Evolutionary conservation across 2,888 invertebrate genomes (phyloP), one percentile per base, ranked within the genome.

Genomic region (Physocephala rufipes): DNA sequence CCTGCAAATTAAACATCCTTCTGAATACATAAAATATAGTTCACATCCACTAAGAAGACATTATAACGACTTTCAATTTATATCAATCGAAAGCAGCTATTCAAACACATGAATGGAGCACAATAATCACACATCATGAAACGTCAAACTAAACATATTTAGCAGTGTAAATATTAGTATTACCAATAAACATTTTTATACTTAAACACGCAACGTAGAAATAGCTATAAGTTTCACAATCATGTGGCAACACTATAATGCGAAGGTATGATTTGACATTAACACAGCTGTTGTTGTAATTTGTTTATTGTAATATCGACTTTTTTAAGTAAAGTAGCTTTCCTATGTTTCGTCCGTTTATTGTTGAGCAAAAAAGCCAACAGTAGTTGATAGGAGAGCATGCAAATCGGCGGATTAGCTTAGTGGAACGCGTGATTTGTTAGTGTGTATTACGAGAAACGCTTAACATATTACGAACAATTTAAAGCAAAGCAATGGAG

Each of bases 341-440:
- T 49, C 26, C n/a, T 30, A 19, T 28, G 13, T 51, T 66, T 13
- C 13, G 15, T 43, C 7, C 2, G 12, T 19, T 24, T 1, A 21
- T 16, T 53, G 51, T 36, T 24, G 26, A 19, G 36, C 24, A 51
- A 26, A 7, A 51, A 66, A 55, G 21, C 21, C 21, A 21, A n/a
- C 43, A 30, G 21, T 53, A 24, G 43, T 28, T 36, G 66, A 28
- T 55, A 36, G 24, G 24, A 30, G 36, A 36, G 36, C 36, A 66
- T 43, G 55, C 36, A 43, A 24, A 55, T 36, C 15, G 66, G 30
- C 7, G 43, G 62, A 26, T 15, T 16, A 55, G 30, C 36, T 36
- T 65, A 49, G 28, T 30, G 16, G 19, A 65, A 21, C 65, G 21
- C 51, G 65, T 47, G 65, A 65, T 65, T 65, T 51, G 21, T 49